These are phyloP conservation scores for Frieseomelitta varia DNA, from an alignment of 1,140 invertebrate genomes.

Conservation along the genomic window DNA sequence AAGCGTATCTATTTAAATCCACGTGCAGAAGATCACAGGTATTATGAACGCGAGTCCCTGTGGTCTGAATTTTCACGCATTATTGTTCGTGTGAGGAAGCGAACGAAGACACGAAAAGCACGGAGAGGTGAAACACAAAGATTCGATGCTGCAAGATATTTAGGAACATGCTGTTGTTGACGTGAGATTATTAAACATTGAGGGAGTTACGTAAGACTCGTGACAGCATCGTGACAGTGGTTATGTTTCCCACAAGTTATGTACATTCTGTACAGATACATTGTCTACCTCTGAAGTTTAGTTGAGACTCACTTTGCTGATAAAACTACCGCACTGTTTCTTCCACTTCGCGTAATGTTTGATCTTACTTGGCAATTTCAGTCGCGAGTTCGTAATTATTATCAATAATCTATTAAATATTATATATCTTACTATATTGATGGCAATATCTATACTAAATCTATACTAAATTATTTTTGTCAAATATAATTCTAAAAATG, in stretches of 20 bases:
- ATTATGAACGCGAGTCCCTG: neutral
- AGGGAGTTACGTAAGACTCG: slow-evolving; percentile 8
- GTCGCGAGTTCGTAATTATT: too few species aligned
- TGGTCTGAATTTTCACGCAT: neutral
- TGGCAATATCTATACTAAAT: too few species aligned
- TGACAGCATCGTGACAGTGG: slow-evolving; percentile 2
- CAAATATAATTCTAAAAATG: too few species aligned
- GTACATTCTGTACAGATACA: neutral
- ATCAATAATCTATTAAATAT: too few species aligned
- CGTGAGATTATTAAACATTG: slow-evolving; percentile 16
- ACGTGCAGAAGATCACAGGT: too few species aligned
- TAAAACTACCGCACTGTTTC: too few species aligned
- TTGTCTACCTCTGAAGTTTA: neutral
- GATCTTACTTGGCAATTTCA: neutral
- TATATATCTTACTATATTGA: too few species aligned
- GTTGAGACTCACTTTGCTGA: neutral
- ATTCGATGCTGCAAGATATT: slow-evolving; percentile 1
- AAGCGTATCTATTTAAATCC: neutral
- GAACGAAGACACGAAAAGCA: neutral
- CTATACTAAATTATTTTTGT: too few species aligned
- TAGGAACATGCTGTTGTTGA: slow-evolving; percentile 1
- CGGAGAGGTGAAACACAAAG: neutral
- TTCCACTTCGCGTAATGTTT: neutral
- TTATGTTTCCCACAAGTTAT: neutral
- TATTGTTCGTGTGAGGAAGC: neutral